Base-by-base conservation (phyloP, 2,888 invertebrate species). In the Ptycholaimellus sp. region DNA sequence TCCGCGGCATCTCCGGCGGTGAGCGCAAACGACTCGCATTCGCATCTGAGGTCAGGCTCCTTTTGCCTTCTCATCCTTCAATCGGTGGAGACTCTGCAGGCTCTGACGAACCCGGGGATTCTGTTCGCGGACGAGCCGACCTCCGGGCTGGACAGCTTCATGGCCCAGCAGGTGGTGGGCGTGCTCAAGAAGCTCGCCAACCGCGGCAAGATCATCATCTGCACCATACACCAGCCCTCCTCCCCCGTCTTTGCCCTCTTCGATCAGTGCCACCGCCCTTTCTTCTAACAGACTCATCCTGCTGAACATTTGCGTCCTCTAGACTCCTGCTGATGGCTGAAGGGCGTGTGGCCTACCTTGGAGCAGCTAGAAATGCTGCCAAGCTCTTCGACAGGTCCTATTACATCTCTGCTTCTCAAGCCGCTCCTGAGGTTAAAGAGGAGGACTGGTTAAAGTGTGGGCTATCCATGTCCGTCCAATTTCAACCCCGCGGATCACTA, bases 201-300 rank as follows among this genome's bases (percentile, higher is more conserved):
- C 21, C 39, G 72, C 48, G 81, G 83, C 21, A 82, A 80, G 61
- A 83, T 83, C 0, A 74, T 87, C 37, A 69, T 87, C 19, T 74
- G 77, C 53, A 87, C 87, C 1, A 79, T 90, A 44, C 87, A 87
- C 63, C 87, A 87, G 60, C 87, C 87, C 0, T 79, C 79, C 0
- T 83, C 83, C 0, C 82, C 85, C 58, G 58, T 65, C 17, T 87
- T 77, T 56, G 72, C 76, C 19, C 70, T 83, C 64, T 87, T 87
- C 53, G 81, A 85, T 59, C 76, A 59, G 50, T 59, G 48, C 37
- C 25, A 14, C 13, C n/a, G 9, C 6, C 7, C 9, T 17, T 14
- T 17, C n/a, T 1, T 13, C 2, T 7, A 19, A n/a, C 9, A 9
- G 11, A 7, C 41, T 41, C 7, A 11, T 76, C 53, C 68, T 82